phyloP scores from a whole-genome alignment of 2,888 invertebrate genomes.

The Encarsia formosa region DNA sequence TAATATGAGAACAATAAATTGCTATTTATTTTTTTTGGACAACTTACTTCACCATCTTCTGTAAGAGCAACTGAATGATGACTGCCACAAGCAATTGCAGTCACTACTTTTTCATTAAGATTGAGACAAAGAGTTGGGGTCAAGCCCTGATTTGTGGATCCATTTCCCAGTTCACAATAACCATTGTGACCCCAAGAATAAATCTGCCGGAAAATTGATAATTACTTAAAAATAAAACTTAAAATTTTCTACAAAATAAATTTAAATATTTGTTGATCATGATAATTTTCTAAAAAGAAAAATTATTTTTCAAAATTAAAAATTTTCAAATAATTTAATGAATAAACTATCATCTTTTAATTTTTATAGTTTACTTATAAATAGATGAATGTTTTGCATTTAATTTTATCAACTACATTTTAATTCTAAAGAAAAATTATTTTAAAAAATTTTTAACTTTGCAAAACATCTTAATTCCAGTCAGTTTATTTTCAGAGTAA shows the following conservation, averaged over 20 bases:
- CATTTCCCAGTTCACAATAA: conserved; percentile 58
- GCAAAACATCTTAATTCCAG: not conserved
- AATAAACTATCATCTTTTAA: not conserved
- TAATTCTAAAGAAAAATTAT: not conserved
- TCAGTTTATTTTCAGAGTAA: not conserved
- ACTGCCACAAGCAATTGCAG: conserved; percentile 58
- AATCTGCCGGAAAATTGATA: conserved; percentile 37
- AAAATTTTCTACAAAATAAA: not conserved
- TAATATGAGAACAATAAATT: not conserved
- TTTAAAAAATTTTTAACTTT: not conserved
- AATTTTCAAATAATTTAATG: not conserved
- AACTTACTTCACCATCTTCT: conserved; percentile 55
- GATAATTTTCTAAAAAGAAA: no score
- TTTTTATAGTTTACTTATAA: no score
- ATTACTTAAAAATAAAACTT: not conserved
- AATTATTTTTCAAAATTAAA: not conserved
- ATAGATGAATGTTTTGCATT: no score
- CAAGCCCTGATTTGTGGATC: conserved; percentile 55
- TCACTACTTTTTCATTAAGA: conserved; percentile 52
- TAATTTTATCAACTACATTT: no score
- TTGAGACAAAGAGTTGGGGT: conserved; percentile 52
- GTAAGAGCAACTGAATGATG: conserved; percentile 59
- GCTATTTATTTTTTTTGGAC: not conserved
- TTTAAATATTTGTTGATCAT: not conserved
- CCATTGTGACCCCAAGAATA: conserved; percentile 62